phyloP scores from a whole-genome alignment of 2,113 vertebrate genomes.

The Elaphurus davidianus region DNA sequence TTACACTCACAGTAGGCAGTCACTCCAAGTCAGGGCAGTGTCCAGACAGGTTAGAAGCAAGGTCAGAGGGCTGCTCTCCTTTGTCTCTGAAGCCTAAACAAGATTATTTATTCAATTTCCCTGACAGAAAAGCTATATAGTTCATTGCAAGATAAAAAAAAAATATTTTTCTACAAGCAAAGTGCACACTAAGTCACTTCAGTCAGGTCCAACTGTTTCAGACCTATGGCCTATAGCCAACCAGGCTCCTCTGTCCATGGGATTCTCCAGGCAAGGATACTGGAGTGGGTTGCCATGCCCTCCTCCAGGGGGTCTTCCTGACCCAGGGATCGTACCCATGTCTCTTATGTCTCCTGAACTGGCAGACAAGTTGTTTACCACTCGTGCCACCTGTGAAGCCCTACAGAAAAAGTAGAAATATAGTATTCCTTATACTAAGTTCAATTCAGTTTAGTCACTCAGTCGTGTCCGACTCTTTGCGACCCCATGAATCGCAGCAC shows the following conservation, averaged over 20 bases:
- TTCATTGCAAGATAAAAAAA: slow-evolving; percentile 62
- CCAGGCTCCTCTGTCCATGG: neutral
- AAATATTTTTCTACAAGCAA: slow-evolving; percentile 55
- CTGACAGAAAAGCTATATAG: slow-evolving; percentile 38
- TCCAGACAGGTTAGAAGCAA: neutral
- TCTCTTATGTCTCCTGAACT: neutral
- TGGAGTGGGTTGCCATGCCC: neutral
- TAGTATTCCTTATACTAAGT: neutral
- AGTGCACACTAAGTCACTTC: neutral
- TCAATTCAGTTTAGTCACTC: too few relatives aligned
- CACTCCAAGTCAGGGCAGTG: neutral
- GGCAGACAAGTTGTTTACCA: neutral
- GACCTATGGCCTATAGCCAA: neutral
- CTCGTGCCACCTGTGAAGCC: neutral
- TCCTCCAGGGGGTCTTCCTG: neutral
- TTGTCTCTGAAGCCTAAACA: neutral
- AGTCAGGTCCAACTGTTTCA: neutral
- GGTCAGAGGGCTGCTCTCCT: neutral
- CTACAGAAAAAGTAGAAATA: neutral
- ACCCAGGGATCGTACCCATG: neutral
- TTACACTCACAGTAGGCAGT: neutral
- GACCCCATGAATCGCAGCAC: too few relatives aligned
- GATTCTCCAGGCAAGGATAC: neutral
- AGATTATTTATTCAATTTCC: neutral
- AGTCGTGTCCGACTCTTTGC: too few relatives aligned